Percentiles rank a stretch among this genome's conserved stretches.
Evolutionary conservation across 2,797 vertebrate species (phyloP).

Genomic region (Sebastes trivittatus): DNA sequence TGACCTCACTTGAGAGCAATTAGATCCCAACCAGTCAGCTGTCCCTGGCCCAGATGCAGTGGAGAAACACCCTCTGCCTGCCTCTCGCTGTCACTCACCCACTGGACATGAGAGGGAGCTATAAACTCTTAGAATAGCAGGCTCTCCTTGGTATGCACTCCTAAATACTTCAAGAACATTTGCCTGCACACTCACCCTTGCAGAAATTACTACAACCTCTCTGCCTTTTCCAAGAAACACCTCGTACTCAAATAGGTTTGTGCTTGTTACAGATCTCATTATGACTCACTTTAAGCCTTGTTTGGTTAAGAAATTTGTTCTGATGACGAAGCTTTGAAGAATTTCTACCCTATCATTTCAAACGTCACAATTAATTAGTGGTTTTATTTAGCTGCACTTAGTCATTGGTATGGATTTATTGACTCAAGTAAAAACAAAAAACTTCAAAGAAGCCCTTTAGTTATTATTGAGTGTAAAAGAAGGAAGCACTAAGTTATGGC

Average conservation of each 20-base stretch:
- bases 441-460: slow-evolving; percentile 66
- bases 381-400: slow-evolving; percentile 27
- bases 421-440: slow-evolving; percentile 14
- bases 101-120: slow-evolving; percentile 93
- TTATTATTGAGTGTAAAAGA: slow-evolving; percentile 44
- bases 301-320: slow-evolving; percentile 25
- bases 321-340: slow-evolving; percentile 39
- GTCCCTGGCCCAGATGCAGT: slow-evolving; percentile 82
- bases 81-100: slow-evolving; percentile 82
- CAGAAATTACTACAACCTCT: slow-evolving; percentile 29
- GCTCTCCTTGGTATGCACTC: slow-evolving; percentile 60
- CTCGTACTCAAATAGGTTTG: slow-evolving; percentile 2
- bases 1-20: slow-evolving; percentile 99
- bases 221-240: slow-evolving; percentile 36
- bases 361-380: slow-evolving; percentile 62
- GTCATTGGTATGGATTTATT: slow-evolving; percentile 50
- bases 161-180: slow-evolving; percentile 65
- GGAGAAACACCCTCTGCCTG: slow-evolving; percentile 75
- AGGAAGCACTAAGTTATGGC: slow-evolving; percentile 63
- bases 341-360: slow-evolving; percentile 53
- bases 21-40: slow-evolving; percentile 98
- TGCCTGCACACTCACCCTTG: slow-evolving; percentile 47
- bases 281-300: slow-evolving; percentile 20
- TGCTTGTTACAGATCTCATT: slow-evolving; percentile 6
- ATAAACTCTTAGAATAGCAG: slow-evolving; percentile 81